Conservation (phyloP, 1,140 invertebrate genomes). For the Polypedilum vanderplanki region DNA sequence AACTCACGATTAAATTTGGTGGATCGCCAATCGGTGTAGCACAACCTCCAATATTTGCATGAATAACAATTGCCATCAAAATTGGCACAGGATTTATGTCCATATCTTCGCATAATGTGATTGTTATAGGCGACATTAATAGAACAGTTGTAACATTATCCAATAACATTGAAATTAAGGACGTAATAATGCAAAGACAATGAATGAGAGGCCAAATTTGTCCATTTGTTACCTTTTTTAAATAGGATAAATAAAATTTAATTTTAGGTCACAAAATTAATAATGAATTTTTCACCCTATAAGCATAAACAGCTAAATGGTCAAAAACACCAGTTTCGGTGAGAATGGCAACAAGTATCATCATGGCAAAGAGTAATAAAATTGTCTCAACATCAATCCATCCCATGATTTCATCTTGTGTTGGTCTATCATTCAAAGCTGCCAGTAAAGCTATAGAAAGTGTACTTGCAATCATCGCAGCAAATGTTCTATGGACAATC, state of each 20-base stretch:
- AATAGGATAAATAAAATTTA: constrained; percentile 22
- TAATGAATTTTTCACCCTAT: constrained; percentile 44
- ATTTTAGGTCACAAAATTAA: not conserved
- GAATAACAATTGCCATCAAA: constrained; percentile 72
- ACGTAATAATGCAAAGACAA: constrained; percentile 71
- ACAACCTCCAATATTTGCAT: constrained; percentile 84
- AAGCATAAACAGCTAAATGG: constrained; percentile 59
- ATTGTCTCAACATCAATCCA: constrained; percentile 71
- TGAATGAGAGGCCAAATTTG: constrained; percentile 77
- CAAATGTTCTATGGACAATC: constrained; percentile 58
- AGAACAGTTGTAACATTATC: constrained; percentile 87
- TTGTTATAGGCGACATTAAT: constrained; percentile 81
- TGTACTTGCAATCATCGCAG: constrained; percentile 62
- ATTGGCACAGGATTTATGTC: constrained; percentile 77
- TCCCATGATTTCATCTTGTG: constrained; percentile 54
- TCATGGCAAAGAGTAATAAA: constrained; percentile 67
- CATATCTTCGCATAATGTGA: constrained; percentile 82
- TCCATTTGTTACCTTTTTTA: constrained; percentile 63
- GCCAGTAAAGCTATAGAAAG: constrained; percentile 57
- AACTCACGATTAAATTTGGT: constrained; percentile 80
- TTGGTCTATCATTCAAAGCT: constrained; percentile 56
- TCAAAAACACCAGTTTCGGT: constrained; percentile 72
- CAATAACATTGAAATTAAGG: constrained; percentile 71
- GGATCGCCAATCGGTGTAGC: constrained; percentile 83
- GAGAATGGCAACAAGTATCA: constrained; percentile 65